Evolutionary conservation across 2,888 invertebrate species (phyloP).

Genomic region (Agrochola lota): DNA sequence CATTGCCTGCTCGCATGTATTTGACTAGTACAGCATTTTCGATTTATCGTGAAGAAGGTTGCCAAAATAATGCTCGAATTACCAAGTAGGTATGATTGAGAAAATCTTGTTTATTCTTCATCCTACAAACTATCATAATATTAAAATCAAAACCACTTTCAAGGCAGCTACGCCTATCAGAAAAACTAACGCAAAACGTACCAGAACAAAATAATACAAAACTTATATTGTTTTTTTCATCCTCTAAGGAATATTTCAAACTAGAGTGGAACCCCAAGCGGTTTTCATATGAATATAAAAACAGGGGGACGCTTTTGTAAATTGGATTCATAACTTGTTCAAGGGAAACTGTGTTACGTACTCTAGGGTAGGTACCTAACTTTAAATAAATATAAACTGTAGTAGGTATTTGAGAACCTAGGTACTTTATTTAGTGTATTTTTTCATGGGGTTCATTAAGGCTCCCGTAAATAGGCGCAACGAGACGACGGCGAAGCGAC

Average conservation of each 20-base stretch:
- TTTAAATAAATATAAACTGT: neutral
- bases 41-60: too few species aligned
- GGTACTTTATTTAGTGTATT: too few species aligned
- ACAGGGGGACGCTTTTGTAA: conserved; percentile 52
- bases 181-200: conserved; percentile 19
- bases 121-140: neutral
- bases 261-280: conserved; percentile 60
- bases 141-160: conserved; percentile 1
- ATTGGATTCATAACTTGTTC: conserved; percentile 65
- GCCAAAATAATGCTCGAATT: too few species aligned
- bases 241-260: conserved; percentile 58
- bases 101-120: too few species aligned
- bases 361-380: neutral
- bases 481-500: too few species aligned
- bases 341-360: conserved; percentile 9
- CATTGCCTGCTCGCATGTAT: too few species aligned
- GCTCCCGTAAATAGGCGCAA: too few species aligned
- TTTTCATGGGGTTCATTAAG: too few species aligned
- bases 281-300: conserved; percentile 72
- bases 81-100: too few species aligned
- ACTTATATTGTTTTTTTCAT: conserved; percentile 67
- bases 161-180: neutral
- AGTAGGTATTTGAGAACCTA: too few species aligned
- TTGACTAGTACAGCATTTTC: too few species aligned
- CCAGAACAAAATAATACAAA: conserved; percentile 28